Conservation (phyloP, 2,113 vertebrate species). For the Dasypus novemcinctus region DNA sequence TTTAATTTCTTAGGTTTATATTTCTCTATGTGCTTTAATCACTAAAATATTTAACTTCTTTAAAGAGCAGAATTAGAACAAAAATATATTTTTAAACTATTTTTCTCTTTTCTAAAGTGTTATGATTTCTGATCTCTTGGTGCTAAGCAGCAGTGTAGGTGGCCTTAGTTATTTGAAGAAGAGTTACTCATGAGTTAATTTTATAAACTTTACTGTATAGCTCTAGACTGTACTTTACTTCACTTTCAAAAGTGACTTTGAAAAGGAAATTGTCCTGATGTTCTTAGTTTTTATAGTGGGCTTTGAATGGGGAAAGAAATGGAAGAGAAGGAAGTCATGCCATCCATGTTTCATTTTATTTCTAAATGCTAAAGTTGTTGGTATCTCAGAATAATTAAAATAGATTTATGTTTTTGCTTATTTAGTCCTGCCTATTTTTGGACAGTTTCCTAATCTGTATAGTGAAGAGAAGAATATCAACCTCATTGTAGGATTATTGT, state of each 20-base stretch:
- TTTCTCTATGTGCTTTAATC: constrained; percentile 9
- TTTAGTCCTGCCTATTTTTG: not conserved
- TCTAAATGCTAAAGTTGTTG: constrained; percentile 1
- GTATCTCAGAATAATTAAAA: constrained; percentile 33
- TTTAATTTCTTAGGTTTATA: constrained; percentile 20
- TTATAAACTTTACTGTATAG: constrained; percentile 17
- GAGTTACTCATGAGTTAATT: not conserved
- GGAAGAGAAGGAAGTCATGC: not conserved
- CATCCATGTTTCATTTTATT: constrained; percentile 24
- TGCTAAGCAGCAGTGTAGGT: not conserved
- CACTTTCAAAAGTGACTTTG: constrained; percentile 27
- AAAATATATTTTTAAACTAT: not conserved
- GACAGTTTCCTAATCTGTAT: not conserved
- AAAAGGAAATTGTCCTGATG: constrained; percentile 1
- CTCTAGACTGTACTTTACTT: constrained; percentile 2
- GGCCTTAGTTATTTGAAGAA: constrained; percentile 29
- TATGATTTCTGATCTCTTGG: constrained; percentile 19
- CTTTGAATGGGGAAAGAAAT: not conserved
- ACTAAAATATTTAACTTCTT: constrained; percentile 9
- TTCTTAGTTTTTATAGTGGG: constrained; percentile 7
- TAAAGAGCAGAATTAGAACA: not conserved
- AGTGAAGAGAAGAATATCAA: not conserved
- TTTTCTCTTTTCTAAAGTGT: constrained; percentile 31
- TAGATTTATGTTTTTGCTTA: not conserved
- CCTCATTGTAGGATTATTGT: not conserved